Percentiles rank a stretch among this genome's conserved stretches.
These are phyloP conservation scores for Drosophila pseudoobscura DNA, from an alignment of 1,140 invertebrate species.

Conservation along the genomic window DNA sequence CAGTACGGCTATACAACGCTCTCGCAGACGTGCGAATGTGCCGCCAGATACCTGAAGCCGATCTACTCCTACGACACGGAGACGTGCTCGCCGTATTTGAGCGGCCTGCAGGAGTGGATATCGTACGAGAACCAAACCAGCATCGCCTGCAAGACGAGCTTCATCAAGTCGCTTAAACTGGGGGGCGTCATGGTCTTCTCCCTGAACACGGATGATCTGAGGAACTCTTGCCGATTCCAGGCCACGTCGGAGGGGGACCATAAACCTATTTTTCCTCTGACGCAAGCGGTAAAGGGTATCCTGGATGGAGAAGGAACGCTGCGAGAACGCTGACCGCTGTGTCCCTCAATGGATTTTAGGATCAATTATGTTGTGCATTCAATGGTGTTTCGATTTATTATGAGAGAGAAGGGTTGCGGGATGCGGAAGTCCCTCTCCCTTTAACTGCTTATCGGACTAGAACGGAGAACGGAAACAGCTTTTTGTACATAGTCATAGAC, in stretches of 20 bases:
- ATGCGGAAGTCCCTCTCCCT: background rate
- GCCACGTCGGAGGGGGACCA: background rate
- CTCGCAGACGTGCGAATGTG: constrained; percentile 88
- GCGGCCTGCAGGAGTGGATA: constrained; percentile 91
- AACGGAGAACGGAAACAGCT: background rate
- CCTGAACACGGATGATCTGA: constrained; percentile 89
- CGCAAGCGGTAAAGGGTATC: constrained; percentile 26
- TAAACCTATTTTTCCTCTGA: constrained; percentile 50
- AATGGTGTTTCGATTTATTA: constrained; percentile 1
- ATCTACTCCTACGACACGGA: constrained; percentile 86
- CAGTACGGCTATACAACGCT: constrained; percentile 89
- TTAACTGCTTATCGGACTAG: background rate
- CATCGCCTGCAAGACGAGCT: constrained; percentile 89
- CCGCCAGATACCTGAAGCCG: constrained; percentile 84
- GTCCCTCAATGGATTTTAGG: background rate
- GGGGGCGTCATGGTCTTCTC: constrained; percentile 91
- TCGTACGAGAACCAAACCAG: constrained; percentile 93
- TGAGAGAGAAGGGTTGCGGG: too few relatives aligned
- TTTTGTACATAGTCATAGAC: constrained; percentile 37
- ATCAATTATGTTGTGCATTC: background rate
- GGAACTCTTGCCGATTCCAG: constrained; percentile 51
- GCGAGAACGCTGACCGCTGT: background rate
- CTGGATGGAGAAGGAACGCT: background rate
- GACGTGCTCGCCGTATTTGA: constrained; percentile 91
- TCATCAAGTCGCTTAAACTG: constrained; percentile 86